These are phyloP conservation scores for Papilio gigon DNA, from an alignment of 2,888 invertebrate genomes.

Conservation along the genomic window DNA sequence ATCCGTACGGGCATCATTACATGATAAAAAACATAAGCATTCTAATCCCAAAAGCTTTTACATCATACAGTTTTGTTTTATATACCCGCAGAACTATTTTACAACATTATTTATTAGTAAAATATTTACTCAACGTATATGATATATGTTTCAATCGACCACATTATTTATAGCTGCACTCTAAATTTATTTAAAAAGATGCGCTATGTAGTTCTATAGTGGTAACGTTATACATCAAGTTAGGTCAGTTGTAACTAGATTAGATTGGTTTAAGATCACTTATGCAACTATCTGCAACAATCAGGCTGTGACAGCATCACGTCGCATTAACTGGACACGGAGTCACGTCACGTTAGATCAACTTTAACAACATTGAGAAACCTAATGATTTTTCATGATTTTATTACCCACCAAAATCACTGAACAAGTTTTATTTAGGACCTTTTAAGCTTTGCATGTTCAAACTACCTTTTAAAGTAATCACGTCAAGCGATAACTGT, in stretches of 20 bases:
- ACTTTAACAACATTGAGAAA: neutral
- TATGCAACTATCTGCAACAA: conserved; percentile 16
- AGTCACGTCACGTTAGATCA: conserved; percentile 14
- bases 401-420: neutral
- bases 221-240: conserved; percentile 5
- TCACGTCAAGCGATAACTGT: neutral
- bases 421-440: neutral
- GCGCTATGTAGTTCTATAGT: neutral
- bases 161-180: neutral
- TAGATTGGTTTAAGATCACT: conserved; percentile 14
- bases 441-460: neutral
- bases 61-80: neutral
- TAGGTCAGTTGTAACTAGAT: conserved; percentile 1
- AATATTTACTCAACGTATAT: neutral
- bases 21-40: neutral
- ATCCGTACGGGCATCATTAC: no score
- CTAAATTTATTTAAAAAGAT: conserved; percentile 7
- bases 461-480: neutral
- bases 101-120: neutral
- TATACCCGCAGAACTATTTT: neutral
- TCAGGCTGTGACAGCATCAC: conserved; percentile 19
- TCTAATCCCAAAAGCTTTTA: neutral
- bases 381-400: neutral
- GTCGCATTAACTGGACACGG: neutral
- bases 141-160: conserved; percentile 8